Evolutionary conservation across 2,113 vertebrate genomes (phyloP), one percentile per base, ranked within the genome.

Genomic region (Coreoperca whiteheadi): DNA sequence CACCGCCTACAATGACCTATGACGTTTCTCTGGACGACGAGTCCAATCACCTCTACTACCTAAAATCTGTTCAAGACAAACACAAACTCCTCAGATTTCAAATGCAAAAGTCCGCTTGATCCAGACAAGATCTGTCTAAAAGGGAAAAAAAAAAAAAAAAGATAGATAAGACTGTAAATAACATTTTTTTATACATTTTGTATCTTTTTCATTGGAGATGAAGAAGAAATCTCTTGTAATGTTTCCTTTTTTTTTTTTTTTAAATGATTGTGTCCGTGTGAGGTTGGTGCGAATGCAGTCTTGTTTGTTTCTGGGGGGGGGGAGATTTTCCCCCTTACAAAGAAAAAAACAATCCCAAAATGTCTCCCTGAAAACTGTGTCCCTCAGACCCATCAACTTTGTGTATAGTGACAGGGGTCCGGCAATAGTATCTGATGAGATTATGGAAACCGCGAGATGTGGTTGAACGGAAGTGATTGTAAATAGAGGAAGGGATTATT

Each of bases 191-290:
- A 93, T 98, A 97, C 98, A 97, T 97, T 99, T 99, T 99, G 95
- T 99, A 99, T 94, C 96, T 99, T 99, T 99, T 96, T 98, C 98
- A 98, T 96, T 96, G 96, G 96, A 97, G 96, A 97, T 94, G 94
- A 96, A 91, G 90, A 91, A 79, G 79, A 97, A 97, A 97, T 96
- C 95, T 97, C 97, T 96, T 94, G 94, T 94, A 94, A 97, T 96
- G 97, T 99, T 88, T 91, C 97, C 96, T 97, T 96, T 95, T 95
- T 82, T 87, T 54, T 97, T 74, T 78, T 98, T 97, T 97, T 96
- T 95, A 93, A 93, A 94, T 90, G 91, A 94, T 95, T 95, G 94
- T 95, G 95, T 96, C 95, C 90, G 87, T 88, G 86, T 90, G 92
- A 90, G 84, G 79, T 81, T 25, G 69, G 65, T 92, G 87, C 65